phyloP scores from a whole-genome alignment of 2,797 vertebrate species.

The Rhadinocentrus ornatus region DNA sequence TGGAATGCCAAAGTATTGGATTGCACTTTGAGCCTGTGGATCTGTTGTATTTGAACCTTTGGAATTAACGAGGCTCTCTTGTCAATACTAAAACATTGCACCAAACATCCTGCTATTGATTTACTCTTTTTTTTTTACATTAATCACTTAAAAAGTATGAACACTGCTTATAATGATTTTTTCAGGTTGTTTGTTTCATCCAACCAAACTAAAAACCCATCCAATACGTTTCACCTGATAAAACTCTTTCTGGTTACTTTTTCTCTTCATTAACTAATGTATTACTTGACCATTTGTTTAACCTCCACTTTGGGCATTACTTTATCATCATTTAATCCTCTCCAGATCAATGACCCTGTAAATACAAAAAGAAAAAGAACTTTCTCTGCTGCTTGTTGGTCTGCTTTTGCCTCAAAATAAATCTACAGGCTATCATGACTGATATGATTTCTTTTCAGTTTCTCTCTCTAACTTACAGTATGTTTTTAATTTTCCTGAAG shows the following conservation, averaged over 20 bases:
- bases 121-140: not conserved
- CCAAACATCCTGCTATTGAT: not conserved
- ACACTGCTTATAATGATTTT: not conserved
- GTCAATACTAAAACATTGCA: constrained; percentile 23
- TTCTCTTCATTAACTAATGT: not conserved
- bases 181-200: not conserved
- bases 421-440: constrained; percentile 27
- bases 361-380: not conserved
- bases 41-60: constrained; percentile 35
- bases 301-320: not conserved
- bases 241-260: not conserved
- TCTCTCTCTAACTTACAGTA: not conserved
- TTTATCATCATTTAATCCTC: not conserved
- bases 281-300: not conserved
- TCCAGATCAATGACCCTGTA: not conserved
- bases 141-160: not conserved
- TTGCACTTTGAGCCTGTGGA: constrained; percentile 8
- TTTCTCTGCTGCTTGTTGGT: constrained; percentile 22
- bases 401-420: constrained; percentile 16
- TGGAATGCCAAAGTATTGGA: constrained; percentile 9
- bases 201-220: not conserved
- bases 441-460: constrained; percentile 5
- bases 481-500: not conserved
- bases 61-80: constrained; percentile 22
- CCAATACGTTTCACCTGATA: not conserved